Evolutionary conservation across 2,888 invertebrate species (phyloP).

Genomic region (Zygaena filipendulae): DNA sequence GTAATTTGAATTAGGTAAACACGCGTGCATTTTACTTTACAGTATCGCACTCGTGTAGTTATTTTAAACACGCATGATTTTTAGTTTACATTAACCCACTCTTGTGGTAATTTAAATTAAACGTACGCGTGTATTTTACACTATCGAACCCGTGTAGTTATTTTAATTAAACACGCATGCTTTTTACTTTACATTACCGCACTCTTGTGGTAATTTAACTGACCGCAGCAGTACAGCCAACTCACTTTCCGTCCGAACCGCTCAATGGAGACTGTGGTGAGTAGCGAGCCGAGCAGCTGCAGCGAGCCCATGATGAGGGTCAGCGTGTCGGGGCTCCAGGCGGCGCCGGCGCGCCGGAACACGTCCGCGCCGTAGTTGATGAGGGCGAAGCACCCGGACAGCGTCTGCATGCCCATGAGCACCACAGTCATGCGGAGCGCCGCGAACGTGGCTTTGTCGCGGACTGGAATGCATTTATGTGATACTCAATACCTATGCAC

Average conservation of each 20-base stretch:
- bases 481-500: not conserved
- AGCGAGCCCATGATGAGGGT: slow-evolving; percentile 37
- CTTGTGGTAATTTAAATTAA: too few relatives aligned
- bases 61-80: too few relatives aligned
- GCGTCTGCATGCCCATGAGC: slow-evolving; percentile 44
- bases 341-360: slow-evolving; percentile 52
- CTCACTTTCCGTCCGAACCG: slow-evolving; percentile 44
- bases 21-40: too few relatives aligned
- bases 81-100: too few relatives aligned
- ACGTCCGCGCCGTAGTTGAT: slow-evolving; percentile 50
- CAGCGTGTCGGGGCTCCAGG: slow-evolving; percentile 55
- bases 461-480: slow-evolving; percentile 27
- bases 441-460: slow-evolving; percentile 33
- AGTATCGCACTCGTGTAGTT: too few relatives aligned
- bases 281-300: slow-evolving; percentile 39
- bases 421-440: slow-evolving; percentile 38
- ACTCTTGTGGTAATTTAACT: too few relatives aligned
- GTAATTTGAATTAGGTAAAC: too few relatives aligned
- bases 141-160: too few relatives aligned
- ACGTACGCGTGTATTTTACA: too few relatives aligned
- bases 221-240: too few relatives aligned
- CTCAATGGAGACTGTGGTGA: slow-evolving; percentile 42
- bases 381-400: slow-evolving; percentile 50
- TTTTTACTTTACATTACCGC: too few relatives aligned
- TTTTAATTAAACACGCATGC: too few relatives aligned